Evolutionary conservation across 1,140 invertebrate species (phyloP), one percentile per base, ranked within the genome.

Genomic region (Drosophila triauraria): DNA sequence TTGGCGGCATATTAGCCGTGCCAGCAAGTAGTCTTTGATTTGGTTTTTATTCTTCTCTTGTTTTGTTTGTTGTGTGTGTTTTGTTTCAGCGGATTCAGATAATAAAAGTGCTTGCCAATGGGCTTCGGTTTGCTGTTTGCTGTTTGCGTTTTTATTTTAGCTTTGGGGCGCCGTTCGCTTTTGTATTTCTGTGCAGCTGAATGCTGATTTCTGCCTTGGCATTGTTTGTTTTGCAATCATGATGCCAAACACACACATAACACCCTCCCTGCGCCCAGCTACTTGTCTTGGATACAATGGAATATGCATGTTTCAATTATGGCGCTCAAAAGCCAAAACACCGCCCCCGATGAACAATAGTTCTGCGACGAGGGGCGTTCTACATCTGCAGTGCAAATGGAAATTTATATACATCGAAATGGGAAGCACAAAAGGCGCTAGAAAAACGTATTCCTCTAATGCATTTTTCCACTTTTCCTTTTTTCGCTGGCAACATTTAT

Each of bases 231-330:
- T 78, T 78, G 67, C 75, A 79, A 78, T 79, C 76, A 78, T 53
- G 27, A 60, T 53, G 54, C 60, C 60, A 51, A 43, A 54, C 43
- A 35, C 38, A 48, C 17, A 23, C 9, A 27, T 12, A 20, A 10
- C 1, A n/a, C 9, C n/a, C 9, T 13, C 38, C 35, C 32, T 35
- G 9, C 32, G 32, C 32, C 54, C 32, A 56, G 50, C 64, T 57
- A 69, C 65, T 78, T 72, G 76, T 43, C 58, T 78, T 59, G 65
- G 53, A 27, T 71, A 78, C 76, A 78, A 78, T 78, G 76, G 76
- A 63, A 79, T 78, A 79, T 79, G 76, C 65, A 78, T 78, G 76
- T 79, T 79, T 79, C 76, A 79, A 79, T 72, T 79, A 79, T 78
- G 76, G 58, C 75, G 76, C 67, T 79, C 76, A 54, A 70, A 78